A percentile compares a stretch with the other conserved stretches of the same genome.
These are phyloP conservation scores for Eretmocerus hayati DNA, from an alignment of 2,888 invertebrate genomes.

Conservation along the genomic window DNA sequence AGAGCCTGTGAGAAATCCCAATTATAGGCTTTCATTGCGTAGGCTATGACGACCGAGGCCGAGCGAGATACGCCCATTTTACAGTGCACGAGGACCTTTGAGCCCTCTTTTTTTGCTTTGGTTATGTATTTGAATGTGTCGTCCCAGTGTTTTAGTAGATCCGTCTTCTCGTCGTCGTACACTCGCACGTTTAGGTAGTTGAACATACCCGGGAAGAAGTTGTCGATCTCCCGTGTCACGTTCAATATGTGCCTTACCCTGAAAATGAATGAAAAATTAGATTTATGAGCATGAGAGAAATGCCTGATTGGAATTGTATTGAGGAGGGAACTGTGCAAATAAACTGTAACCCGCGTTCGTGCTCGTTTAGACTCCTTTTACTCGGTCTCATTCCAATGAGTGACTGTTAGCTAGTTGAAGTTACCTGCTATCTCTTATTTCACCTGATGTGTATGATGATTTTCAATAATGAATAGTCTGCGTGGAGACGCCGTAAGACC, in stretches of 20 bases:
- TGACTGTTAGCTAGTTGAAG: too few species aligned
- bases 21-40: slow-evolving; percentile 95
- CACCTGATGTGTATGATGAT: too few species aligned
- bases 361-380: too few species aligned
- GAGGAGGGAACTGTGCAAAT: too few species aligned
- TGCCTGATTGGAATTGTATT: too few species aligned
- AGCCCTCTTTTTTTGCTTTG: slow-evolving; percentile 81
- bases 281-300: too few species aligned
- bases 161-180: slow-evolving; percentile 94
- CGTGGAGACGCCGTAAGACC: too few species aligned
- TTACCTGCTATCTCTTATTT: too few species aligned
- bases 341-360: too few species aligned
- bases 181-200: slow-evolving; percentile 94
- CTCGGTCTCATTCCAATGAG: too few species aligned
- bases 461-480: too few species aligned
- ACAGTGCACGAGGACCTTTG: slow-evolving; percentile 95
- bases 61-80: slow-evolving; percentile 99
- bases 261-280: too few species aligned
- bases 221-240: slow-evolving; percentile 97
- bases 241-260: slow-evolving; percentile 95
- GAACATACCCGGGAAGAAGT: slow-evolving; percentile 97
- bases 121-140: slow-evolving; percentile 95
- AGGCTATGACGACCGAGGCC: slow-evolving; percentile 95
- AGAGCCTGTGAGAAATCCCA: slow-evolving; percentile 87
- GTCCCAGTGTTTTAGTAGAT: slow-evolving; percentile 95